phyloP scores from a whole-genome alignment of 2,888 invertebrate genomes.

The Chymomyza caudatula region DNA sequence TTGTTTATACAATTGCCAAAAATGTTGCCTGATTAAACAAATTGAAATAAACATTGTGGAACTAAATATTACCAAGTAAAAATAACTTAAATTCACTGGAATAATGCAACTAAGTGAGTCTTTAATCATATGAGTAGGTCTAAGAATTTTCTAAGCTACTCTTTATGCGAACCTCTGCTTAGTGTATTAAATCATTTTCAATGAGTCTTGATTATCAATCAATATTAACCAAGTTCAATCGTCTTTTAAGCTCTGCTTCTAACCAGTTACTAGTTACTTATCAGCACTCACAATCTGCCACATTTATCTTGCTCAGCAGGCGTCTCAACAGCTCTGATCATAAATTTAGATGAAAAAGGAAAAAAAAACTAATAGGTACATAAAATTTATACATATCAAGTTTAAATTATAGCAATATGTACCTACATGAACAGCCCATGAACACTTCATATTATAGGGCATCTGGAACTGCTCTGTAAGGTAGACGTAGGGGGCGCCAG shows the following conservation, averaged over 20 bases:
- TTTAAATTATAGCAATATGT: slow-evolving; percentile 43
- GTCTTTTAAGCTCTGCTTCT: slow-evolving; percentile 24
- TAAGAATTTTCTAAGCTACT: neutral
- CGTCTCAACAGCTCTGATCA: slow-evolving; percentile 56
- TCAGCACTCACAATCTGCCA: slow-evolving; percentile 45
- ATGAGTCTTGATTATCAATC: slow-evolving; percentile 48
- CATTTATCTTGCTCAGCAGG: slow-evolving; percentile 56
- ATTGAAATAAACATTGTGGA: neutral
- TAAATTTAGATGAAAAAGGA: slow-evolving; percentile 52
- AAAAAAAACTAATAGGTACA: slow-evolving; percentile 38
- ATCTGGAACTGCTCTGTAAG: slow-evolving; percentile 9
- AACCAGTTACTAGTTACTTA: slow-evolving; percentile 33
- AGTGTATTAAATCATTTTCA: slow-evolving; percentile 36
- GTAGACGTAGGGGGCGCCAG: slow-evolving; percentile 34
- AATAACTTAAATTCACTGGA: no score
- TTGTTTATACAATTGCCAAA: neutral
- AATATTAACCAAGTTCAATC: slow-evolving; percentile 44
- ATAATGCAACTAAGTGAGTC: no score
- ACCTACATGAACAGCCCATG: slow-evolving; percentile 14
- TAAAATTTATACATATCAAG: slow-evolving; percentile 45
- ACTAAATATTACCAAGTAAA: neutral
- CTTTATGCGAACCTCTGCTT: no score
- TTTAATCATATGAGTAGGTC: no score
- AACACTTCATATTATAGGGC: slow-evolving; percentile 24
- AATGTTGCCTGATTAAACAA: neutral